phyloP scores from a whole-genome alignment of 1,140 invertebrate genomes.

The Hyles vespertilio region DNA sequence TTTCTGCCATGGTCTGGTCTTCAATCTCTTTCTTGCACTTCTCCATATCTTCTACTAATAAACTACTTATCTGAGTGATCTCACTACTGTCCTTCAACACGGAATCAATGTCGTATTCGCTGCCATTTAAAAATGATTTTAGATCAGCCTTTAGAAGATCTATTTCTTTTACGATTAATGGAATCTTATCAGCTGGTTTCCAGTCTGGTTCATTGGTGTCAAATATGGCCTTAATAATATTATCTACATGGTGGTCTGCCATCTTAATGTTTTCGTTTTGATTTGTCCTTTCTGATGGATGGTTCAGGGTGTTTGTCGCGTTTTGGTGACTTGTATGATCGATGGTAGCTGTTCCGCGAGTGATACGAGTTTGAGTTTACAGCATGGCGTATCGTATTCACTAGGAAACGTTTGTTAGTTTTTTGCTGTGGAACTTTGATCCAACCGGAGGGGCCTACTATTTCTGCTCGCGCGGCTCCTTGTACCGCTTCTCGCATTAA shows the following conservation, averaged over 20 bases:
- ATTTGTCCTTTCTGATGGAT: constrained; percentile 61
- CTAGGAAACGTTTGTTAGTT: constrained; percentile 78
- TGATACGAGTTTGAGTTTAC: constrained; percentile 66
- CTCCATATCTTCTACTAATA: constrained; percentile 70
- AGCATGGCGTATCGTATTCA: constrained; percentile 66
- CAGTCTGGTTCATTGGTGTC: constrained; percentile 39
- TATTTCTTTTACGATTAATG: constrained; percentile 75
- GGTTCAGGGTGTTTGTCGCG: constrained; percentile 45
- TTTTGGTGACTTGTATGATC: constrained; percentile 43
- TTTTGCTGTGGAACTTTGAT: constrained; percentile 76
- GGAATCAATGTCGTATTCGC: constrained; percentile 74
- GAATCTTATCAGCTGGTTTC: constrained; percentile 72
- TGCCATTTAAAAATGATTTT: constrained; percentile 72
- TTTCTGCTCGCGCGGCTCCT: constrained; percentile 78
- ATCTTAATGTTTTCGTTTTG: constrained; percentile 65
- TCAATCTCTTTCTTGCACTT: constrained; percentile 74
- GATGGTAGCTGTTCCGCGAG: constrained; percentile 30
- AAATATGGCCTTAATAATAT: constrained; percentile 45
- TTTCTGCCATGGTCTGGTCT: constrained; percentile 76
- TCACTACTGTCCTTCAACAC: constrained; percentile 72
- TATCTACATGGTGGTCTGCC: constrained; percentile 49
- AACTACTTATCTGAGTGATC: constrained; percentile 68
- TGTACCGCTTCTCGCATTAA: constrained; percentile 78
- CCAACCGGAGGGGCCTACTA: constrained; percentile 80
- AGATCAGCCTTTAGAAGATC: constrained; percentile 75